Evolutionary conservation across 2,113 vertebrate genomes (phyloP).

Genomic region (Catharus bicknelli): DNA sequence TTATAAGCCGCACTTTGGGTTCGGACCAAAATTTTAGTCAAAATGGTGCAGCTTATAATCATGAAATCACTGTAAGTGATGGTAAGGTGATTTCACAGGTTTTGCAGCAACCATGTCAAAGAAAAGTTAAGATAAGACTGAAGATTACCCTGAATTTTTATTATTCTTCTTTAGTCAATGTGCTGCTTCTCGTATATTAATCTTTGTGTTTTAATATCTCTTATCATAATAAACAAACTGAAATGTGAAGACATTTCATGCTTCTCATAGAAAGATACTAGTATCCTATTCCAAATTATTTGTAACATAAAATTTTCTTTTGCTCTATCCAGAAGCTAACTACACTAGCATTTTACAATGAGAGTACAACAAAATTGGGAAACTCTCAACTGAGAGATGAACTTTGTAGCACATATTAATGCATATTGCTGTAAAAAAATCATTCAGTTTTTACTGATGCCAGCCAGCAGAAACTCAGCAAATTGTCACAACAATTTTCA

Average conservation of each 20-base stretch:
- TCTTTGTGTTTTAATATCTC: neutral
- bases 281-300: neutral
- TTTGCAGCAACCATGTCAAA: neutral
- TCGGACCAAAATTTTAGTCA: too few relatives aligned
- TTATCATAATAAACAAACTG: neutral
- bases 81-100: neutral
- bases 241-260: neutral
- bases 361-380: neutral
- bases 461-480: conserved; percentile 7
- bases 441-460: neutral
- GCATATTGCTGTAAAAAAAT: neutral
- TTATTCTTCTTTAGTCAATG: neutral
- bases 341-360: neutral
- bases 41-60: too few relatives aligned
- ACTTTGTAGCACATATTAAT: neutral
- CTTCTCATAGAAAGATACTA: neutral
- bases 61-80: too few relatives aligned
- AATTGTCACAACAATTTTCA: conserved; percentile 45
- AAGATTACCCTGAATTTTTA: neutral
- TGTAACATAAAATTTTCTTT: neutral
- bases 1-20: too few relatives aligned
- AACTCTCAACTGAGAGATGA: neutral
- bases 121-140: neutral
- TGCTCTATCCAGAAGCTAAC: neutral
- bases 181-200: neutral